These are phyloP conservation scores for Cygnus buccinator DNA, from an alignment of 2,113 vertebrate genomes.

Conservation along the genomic window DNA sequence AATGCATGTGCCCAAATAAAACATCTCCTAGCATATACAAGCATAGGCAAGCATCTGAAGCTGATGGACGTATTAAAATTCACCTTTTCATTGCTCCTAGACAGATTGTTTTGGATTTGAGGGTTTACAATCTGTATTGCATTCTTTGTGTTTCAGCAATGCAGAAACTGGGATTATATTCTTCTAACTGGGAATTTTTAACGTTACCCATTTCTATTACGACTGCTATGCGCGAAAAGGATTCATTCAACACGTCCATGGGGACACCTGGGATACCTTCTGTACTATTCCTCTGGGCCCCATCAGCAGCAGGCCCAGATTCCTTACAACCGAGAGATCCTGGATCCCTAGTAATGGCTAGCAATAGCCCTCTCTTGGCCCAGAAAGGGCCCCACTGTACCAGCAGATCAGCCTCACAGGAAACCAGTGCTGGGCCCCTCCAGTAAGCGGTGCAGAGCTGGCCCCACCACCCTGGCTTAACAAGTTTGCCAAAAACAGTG, in stretches of 20 bases:
- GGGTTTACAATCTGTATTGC: not conserved
- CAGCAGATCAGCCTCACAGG: not conserved
- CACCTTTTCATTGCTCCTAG: not conserved
- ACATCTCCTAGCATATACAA: not conserved
- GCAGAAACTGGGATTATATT: not conserved
- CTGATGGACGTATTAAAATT: not conserved
- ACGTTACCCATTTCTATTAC: not conserved
- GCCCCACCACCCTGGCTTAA: fast-evolving
- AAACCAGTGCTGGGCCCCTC: not conserved
- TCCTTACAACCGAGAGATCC: not conserved
- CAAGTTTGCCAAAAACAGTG: not conserved
- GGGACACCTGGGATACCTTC: not conserved
- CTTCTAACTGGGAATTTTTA: not conserved
- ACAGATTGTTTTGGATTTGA: not conserved
- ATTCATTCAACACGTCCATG: not conserved
- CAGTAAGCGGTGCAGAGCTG: not conserved
- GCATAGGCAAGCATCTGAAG: not conserved
- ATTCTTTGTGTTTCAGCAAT: not conserved
- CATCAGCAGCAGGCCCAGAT: not conserved
- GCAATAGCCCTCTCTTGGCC: not conserved
- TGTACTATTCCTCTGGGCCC: not conserved
- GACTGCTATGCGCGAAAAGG: not conserved
- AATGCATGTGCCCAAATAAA: not conserved
- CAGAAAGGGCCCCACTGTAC: not conserved
- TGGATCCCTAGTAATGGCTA: not conserved